Percentiles rank a stretch among this genome's conserved stretches.
Conservation (phyloP, 2,113 vertebrate genomes). For the Dipodomys spectabilis region DNA sequence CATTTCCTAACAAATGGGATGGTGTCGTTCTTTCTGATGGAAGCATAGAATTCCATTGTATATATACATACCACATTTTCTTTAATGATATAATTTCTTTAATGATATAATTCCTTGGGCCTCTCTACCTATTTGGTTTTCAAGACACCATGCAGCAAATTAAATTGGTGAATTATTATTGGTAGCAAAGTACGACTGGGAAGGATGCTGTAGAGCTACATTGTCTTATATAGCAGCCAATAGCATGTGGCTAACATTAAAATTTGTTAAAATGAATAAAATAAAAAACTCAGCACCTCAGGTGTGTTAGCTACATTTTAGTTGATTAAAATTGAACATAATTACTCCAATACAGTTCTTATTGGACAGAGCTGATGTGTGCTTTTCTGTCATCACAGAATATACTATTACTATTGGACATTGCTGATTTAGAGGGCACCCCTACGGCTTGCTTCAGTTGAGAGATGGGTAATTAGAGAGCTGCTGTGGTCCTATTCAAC, state of each 20-base stretch:
- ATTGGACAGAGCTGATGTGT: neutral
- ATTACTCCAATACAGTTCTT: neutral
- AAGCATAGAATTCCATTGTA: no score
- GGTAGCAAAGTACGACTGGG: neutral
- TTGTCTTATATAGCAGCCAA: neutral
- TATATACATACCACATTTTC: no score
- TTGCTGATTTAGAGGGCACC: neutral
- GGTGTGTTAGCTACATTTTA: conserved; percentile 14
- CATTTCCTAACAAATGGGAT: no score
- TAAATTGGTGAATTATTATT: neutral
- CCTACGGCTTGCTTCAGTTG: neutral
- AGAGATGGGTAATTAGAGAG: neutral
- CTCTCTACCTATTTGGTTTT: neutral
- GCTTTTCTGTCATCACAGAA: neutral
- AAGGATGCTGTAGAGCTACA: neutral
- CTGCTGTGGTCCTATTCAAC: neutral
- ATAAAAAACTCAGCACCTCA: conserved; percentile 19
- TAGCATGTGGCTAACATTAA: neutral
- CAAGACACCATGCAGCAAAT: neutral
- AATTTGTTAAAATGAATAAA: neutral
- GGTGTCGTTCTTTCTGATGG: no score
- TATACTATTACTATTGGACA: neutral
- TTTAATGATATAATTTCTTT: neutral
- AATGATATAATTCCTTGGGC: neutral
- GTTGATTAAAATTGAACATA: neutral